These are phyloP conservation scores for Metopolophium dirhodum DNA, from an alignment of 1,140 invertebrate genomes.

Conservation along the genomic window DNA sequence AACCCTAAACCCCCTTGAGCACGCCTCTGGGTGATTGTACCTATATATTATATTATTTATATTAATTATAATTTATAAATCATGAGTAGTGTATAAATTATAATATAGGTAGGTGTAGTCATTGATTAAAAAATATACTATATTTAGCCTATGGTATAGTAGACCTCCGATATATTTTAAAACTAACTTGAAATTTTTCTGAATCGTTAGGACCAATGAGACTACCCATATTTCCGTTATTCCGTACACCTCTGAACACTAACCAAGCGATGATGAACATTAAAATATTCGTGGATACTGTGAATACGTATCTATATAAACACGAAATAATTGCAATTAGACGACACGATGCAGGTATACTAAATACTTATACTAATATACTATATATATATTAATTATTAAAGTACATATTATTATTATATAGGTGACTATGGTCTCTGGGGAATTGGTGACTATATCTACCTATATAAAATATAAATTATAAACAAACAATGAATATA, in stretches of 20 bases:
- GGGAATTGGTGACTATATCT: too few species aligned
- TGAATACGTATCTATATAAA: slow-evolving; percentile 79
- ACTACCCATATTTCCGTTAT: slow-evolving; percentile 62
- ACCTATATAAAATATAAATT: too few species aligned
- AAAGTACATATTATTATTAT: neutral
- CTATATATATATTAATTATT: too few species aligned
- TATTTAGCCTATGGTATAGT: neutral
- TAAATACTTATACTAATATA: too few species aligned
- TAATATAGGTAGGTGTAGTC: neutral
- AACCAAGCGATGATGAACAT: slow-evolving; percentile 81
- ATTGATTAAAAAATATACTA: neutral
- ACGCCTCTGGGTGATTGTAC: neutral
- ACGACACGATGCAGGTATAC: neutral
- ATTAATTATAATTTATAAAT: neutral
- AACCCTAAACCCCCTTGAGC: too few species aligned
- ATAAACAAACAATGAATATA: too few species aligned
- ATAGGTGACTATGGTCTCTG: too few species aligned
- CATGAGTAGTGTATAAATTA: neutral
- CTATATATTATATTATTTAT: neutral
- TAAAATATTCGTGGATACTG: slow-evolving; percentile 78
- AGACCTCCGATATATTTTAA: slow-evolving; percentile 61
- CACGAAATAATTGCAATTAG: slow-evolving; percentile 60
- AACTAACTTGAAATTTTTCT: slow-evolving; percentile 78
- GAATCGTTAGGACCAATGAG: slow-evolving; percentile 73
- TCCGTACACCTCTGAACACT: slow-evolving; percentile 68